A percentile compares a stretch with the other conserved stretches of the same genome.
phyloP scores from a whole-genome alignment of 1,140 invertebrate genomes.

The Bathynomus jamesi region DNA sequence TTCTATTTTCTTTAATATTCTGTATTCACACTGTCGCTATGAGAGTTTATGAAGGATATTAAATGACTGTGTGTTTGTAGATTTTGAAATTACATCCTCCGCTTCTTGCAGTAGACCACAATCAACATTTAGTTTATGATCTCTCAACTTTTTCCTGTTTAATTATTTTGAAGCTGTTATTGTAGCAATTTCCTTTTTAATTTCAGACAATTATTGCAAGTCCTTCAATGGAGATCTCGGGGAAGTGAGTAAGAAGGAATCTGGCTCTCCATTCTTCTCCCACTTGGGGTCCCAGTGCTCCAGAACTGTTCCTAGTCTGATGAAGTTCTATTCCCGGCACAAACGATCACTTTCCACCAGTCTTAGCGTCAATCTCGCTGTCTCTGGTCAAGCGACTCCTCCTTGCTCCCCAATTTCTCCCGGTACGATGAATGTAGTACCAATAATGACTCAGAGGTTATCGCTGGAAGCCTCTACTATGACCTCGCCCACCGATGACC shows the following conservation, averaged over 20 bases:
- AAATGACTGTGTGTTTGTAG: no score
- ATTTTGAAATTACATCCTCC: no score
- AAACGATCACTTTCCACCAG: neutral
- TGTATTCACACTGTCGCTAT: no score
- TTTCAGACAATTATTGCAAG: no score
- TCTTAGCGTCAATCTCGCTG: neutral
- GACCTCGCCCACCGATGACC: neutral
- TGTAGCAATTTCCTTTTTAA: no score
- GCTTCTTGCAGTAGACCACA: no score
- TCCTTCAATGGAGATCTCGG: no score
- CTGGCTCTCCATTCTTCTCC: neutral
- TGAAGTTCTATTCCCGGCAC: neutral
- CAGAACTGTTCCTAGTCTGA: neutral
- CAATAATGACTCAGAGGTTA: neutral
- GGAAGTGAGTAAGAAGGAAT: neutral
- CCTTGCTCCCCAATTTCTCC: neutral
- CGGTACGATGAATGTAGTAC: neutral
- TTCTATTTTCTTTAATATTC: no score
- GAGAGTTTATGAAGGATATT: no score
- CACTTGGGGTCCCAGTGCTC: neutral
- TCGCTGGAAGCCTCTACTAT: neutral
- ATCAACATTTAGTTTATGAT: no score
- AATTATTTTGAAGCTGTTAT: no score
- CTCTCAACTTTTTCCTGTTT: no score
- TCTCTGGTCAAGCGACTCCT: neutral